phyloP scores from a whole-genome alignment of 1,140 invertebrate species.

The Camponotus pennsylvanicus region DNA sequence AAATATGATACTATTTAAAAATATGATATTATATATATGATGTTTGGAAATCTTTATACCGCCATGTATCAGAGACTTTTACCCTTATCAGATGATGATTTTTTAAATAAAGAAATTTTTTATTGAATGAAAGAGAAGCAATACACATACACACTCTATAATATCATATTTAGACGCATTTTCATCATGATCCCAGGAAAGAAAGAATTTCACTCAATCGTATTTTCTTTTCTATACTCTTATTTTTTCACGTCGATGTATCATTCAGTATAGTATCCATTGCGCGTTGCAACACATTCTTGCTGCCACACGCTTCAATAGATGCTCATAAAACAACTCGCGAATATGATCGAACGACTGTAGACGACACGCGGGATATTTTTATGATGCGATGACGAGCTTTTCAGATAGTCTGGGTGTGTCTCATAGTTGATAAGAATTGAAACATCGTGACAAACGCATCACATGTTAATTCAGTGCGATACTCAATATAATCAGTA shows the following conservation, averaged over 20 bases:
- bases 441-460: background rate
- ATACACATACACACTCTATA: background rate
- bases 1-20: background rate
- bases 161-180: constrained; percentile 26
- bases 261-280: constrained; percentile 21
- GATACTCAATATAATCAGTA: background rate
- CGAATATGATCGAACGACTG: constrained; percentile 24
- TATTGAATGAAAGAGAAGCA: background rate
- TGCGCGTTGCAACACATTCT: constrained; percentile 1
- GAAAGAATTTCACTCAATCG: constrained; percentile 9
- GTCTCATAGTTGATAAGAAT: constrained; percentile 17
- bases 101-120: background rate
- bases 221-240: background rate
- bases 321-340: constrained; percentile 44
- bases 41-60: background rate
- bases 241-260: constrained; percentile 13
- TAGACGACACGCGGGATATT: constrained; percentile 31
- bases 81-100: background rate
- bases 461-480: background rate
- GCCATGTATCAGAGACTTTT: background rate
- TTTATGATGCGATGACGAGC: constrained; percentile 49
- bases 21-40: background rate
- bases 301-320: constrained; percentile 6
- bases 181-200: background rate
- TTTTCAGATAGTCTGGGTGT: constrained; percentile 8